These are phyloP conservation scores for Perdita meconis DNA, from an alignment of 2,888 invertebrate species.

Conservation along the genomic window DNA sequence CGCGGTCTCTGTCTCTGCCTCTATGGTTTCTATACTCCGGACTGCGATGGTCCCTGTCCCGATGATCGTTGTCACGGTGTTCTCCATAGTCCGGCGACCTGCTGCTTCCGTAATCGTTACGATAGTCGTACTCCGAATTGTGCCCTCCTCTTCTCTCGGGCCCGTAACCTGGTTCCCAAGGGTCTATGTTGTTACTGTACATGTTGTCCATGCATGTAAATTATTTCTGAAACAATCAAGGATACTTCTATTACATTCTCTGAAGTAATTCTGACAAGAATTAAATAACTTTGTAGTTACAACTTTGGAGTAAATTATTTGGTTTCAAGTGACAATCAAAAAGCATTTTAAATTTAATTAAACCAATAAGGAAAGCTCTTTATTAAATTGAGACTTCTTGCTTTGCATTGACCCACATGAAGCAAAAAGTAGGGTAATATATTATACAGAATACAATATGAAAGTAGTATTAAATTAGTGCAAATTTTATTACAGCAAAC, in stretches of 20 bases:
- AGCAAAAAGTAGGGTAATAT: not conserved
- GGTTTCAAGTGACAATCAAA: not conserved
- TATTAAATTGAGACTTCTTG: conserved; percentile 26
- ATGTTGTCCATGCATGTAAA: conserved; percentile 69
- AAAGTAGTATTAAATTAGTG: not conserved
- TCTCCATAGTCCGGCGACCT: conserved; percentile 80
- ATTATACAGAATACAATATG: not conserved
- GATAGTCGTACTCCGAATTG: conserved; percentile 77
- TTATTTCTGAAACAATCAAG: conserved; percentile 51
- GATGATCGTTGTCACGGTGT: conserved; percentile 76
- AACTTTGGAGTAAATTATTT: not conserved
- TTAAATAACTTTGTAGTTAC: too few species aligned
- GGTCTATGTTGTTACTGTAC: conserved; percentile 81
- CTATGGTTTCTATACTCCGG: conserved; percentile 81
- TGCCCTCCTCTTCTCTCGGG: conserved; percentile 76
- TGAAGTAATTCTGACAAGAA: not conserved
- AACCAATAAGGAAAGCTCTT: not conserved
- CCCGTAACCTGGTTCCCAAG: conserved; percentile 83
- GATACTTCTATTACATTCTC: not conserved
- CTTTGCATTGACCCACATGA: not conserved
- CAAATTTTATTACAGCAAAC: not conserved
- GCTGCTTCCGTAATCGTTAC: conserved; percentile 76
- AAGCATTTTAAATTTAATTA: conserved; percentile 39
- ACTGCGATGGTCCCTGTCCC: conserved; percentile 77
- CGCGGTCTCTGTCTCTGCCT: conserved; percentile 80